Percentiles rank a stretch among this genome's conserved stretches.
phyloP scores from a whole-genome alignment of 2,113 vertebrate genomes.

The Stigmatopora argus region DNA sequence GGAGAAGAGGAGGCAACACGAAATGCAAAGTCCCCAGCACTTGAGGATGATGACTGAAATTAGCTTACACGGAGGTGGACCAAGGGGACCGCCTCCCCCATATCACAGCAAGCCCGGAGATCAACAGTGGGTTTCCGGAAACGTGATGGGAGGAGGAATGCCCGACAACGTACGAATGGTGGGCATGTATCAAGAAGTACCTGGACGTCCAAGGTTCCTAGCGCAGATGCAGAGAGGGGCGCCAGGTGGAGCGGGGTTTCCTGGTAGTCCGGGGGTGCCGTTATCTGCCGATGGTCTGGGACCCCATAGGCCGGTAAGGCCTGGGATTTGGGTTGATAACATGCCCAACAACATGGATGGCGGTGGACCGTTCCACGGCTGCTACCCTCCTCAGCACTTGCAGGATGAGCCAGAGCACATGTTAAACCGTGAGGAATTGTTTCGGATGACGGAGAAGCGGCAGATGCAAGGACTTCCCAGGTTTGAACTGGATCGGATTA shows the following conservation, averaged over 20 bases:
- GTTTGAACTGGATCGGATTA: constrained; percentile 73
- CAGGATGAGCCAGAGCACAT: constrained; percentile 83
- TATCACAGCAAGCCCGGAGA: constrained; percentile 95
- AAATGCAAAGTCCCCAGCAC: constrained; percentile 80
- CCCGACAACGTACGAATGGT: constrained; percentile 64
- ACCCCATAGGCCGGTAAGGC: constrained; percentile 80
- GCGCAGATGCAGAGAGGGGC: constrained; percentile 77
- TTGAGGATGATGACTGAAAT: constrained; percentile 84
- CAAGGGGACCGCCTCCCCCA: constrained; percentile 89
- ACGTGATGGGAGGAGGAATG: constrained; percentile 67
- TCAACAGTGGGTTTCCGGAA: constrained; percentile 76
- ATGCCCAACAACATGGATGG: constrained; percentile 78
- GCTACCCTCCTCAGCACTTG: constrained; percentile 69
- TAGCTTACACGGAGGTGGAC: constrained; percentile 75
- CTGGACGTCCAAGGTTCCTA: constrained; percentile 66
- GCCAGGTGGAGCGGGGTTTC: constrained; percentile 76
- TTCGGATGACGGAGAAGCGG: constrained; percentile 86
- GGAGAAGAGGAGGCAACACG: constrained; percentile 91
- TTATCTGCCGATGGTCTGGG: constrained; percentile 81
- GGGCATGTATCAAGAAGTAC: constrained; percentile 72
- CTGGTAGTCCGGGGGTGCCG: constrained; percentile 80
- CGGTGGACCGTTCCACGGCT: constrained; percentile 75
- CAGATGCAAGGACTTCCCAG: constrained; percentile 80
- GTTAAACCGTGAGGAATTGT: constrained; percentile 83
- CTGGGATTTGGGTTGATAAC: constrained; percentile 86